Evolutionary conservation across 2,797 vertebrate genomes (phyloP).

Genomic region (Centroberyx gerrardi): DNA sequence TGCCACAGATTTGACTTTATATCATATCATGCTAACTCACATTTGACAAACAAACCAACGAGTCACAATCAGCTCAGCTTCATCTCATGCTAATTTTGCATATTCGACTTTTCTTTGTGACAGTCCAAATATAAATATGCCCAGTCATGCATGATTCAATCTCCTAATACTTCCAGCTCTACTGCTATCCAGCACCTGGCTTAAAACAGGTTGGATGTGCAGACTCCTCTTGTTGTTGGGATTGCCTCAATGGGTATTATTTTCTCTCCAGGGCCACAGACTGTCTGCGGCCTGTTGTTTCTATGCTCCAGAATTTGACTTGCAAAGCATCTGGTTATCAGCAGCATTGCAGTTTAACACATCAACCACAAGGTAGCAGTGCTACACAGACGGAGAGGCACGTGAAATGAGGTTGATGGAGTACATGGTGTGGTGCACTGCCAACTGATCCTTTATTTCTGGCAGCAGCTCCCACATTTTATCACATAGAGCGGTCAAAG

Average conservation of each 20-base stretch:
- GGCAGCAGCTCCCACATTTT: background rate
- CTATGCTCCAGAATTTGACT: background rate
- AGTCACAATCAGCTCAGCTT: background rate
- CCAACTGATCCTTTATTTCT: background rate
- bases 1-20: background rate
- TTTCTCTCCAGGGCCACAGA: background rate
- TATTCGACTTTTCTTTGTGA: background rate
- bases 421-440: background rate
- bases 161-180: background rate
- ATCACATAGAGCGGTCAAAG: background rate
- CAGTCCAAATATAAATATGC: background rate
- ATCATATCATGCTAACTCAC: no score
- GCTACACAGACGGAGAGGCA: slow-evolving; percentile 24
- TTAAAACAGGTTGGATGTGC: background rate
- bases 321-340: background rate
- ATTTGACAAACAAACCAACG: background rate
- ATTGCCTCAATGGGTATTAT: background rate
- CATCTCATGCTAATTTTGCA: background rate
- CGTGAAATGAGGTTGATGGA: background rate
- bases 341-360: slow-evolving; percentile 40
- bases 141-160: background rate
- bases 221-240: background rate
- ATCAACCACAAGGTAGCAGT: slow-evolving; percentile 49
- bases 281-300: background rate
- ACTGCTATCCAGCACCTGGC: background rate